Conservation (phyloP, 2,888 invertebrate genomes). For the Gandaritis pyraliata region DNA sequence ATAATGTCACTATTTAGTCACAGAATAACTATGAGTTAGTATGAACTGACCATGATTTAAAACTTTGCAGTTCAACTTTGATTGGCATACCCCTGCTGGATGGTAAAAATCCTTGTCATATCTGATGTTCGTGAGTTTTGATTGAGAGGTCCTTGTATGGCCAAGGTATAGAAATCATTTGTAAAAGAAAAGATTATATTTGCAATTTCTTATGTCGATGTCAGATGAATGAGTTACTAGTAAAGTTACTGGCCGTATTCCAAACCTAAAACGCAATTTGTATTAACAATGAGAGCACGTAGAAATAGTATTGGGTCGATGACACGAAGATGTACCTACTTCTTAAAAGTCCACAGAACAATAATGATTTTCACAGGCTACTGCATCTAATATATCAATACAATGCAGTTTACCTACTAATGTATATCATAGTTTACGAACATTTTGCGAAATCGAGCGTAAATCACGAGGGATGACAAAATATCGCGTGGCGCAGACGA, state of each 20-base stretch:
- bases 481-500: constrained; percentile 43
- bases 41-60: too few species aligned
- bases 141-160: too few species aligned
- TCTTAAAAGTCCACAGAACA: too few species aligned
- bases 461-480: constrained; percentile 65
- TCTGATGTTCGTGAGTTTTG: too few species aligned
- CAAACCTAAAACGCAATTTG: not conserved
- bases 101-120: too few species aligned
- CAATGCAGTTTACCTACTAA: constrained; percentile 47
- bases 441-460: constrained; percentile 54
- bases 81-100: too few species aligned
- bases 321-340: not conserved
- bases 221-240: not conserved
- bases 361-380: not conserved
- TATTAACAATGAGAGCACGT: not conserved
- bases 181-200: too few species aligned
- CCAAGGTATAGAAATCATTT: too few species aligned
- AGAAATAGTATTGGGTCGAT: not conserved
- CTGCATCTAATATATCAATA: constrained; percentile 23
- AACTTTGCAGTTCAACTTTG: too few species aligned
- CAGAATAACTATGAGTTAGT: too few species aligned
- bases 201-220: too few species aligned
- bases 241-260: not conserved
- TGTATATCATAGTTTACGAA: constrained; percentile 32
- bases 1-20: too few species aligned